Conservation (phyloP, 2,113 vertebrate genomes). For the Crotalus viridis region DNA sequence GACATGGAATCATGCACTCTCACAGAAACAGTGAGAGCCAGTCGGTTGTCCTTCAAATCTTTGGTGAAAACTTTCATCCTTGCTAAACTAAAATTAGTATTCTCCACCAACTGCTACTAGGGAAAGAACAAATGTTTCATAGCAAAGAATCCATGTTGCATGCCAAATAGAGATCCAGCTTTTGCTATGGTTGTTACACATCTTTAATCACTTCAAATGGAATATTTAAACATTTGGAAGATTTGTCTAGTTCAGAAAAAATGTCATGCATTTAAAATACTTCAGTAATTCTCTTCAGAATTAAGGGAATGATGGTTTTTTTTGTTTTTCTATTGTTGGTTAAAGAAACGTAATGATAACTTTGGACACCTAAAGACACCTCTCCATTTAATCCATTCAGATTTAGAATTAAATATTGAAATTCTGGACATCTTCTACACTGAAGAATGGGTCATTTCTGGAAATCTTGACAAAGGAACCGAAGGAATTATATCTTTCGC, state of each 20-base stretch:
- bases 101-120: neutral
- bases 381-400: neutral
- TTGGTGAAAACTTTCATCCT: neutral
- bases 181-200: neutral
- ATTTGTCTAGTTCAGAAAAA: neutral
- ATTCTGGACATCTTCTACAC: conserved; percentile 1
- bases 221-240: neutral
- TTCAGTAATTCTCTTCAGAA: neutral
- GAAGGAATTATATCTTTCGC: neutral
- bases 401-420: conserved; percentile 9
- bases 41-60: neutral
- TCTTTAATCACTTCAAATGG: neutral
- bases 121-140: neutral
- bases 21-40: neutral
- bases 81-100: neutral
- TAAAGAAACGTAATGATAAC: neutral
- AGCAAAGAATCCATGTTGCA: neutral
- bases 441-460: conserved; percentile 10
- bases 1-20: neutral
- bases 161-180: neutral
- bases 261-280: neutral
- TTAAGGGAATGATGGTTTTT: neutral
- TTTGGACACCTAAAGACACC: neutral
- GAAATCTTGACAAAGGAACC: neutral
- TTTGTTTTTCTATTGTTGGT: neutral